phyloP scores from a whole-genome alignment of 2,888 invertebrate genomes.

The Gibbula magus region DNA sequence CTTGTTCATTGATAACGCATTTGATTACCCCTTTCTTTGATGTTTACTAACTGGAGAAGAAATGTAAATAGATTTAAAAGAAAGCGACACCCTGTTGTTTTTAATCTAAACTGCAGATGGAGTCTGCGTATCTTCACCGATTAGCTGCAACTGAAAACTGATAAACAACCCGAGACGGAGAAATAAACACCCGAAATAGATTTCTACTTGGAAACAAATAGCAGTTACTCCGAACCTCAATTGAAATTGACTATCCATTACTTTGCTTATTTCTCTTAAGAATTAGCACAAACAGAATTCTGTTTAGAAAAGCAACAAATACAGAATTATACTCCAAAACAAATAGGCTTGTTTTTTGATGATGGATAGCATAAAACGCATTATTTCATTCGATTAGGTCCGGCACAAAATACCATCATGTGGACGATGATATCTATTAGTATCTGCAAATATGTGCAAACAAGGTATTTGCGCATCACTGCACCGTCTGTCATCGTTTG shows the following conservation, averaged over 20 bases:
- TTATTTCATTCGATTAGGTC: background rate
- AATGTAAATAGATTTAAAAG: constrained; percentile 3
- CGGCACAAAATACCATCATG: background rate
- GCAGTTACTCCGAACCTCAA: background rate
- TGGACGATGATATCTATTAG: background rate
- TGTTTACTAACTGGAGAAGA: background rate
- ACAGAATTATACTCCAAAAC: no score
- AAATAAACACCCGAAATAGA: constrained; percentile 17
- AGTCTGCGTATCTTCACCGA: background rate
- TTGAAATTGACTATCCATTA: background rate
- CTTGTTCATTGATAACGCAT: background rate
- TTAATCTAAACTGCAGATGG: constrained; percentile 4
- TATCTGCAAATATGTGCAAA: background rate
- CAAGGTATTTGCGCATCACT: background rate
- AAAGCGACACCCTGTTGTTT: background rate
- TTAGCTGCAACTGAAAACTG: background rate
- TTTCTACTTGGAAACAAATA: background rate
- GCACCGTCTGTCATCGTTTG: background rate
- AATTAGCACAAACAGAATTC: background rate
- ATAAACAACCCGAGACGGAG: background rate
- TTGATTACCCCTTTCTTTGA: background rate
- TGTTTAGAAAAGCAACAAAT: no score
- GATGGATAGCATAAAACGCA: no score
- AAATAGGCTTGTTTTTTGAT: no score
- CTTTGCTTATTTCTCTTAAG: constrained; percentile 1